These are phyloP conservation scores for Dynastes grantii DNA, from an alignment of 2,888 invertebrate genomes.

Conservation along the genomic window DNA sequence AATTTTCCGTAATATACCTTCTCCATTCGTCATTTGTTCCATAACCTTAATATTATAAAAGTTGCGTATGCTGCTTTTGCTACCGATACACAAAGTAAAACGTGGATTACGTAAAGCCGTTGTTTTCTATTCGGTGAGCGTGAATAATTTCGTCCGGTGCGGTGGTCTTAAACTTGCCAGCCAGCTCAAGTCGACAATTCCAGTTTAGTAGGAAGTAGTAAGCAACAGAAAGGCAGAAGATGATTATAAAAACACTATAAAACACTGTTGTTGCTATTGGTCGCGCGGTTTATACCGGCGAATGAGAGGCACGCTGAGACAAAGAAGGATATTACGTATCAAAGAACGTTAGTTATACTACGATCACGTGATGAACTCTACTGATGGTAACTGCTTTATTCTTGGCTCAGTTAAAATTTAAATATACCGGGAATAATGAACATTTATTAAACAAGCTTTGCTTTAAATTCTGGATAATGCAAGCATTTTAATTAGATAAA, in stretches of 20 bases:
- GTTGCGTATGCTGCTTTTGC: neutral
- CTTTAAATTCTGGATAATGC: too few species aligned
- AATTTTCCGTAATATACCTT: neutral
- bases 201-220: constrained; percentile 31
- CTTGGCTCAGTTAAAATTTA: constrained; percentile 13
- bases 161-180: constrained; percentile 2
- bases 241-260: constrained; percentile 31
- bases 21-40: too few species aligned
- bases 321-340: constrained; percentile 15
- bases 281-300: constrained; percentile 15
- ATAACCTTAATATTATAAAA: neutral
- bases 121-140: neutral
- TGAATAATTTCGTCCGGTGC: constrained; percentile 13
- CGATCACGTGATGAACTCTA: constrained; percentile 9
- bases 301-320: constrained; percentile 6
- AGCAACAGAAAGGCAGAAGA: constrained; percentile 20
- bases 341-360: neutral
- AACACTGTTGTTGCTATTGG: constrained; percentile 36
- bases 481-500: too few species aligned
- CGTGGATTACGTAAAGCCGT: neutral
- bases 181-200: constrained; percentile 21
- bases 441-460: too few species aligned
- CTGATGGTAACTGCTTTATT: constrained; percentile 5
- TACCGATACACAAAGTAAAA: neutral
- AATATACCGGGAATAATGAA: neutral